These are phyloP conservation scores for Podiceps cristatus DNA, from an alignment of 2,113 vertebrate genomes.

Conservation along the genomic window DNA sequence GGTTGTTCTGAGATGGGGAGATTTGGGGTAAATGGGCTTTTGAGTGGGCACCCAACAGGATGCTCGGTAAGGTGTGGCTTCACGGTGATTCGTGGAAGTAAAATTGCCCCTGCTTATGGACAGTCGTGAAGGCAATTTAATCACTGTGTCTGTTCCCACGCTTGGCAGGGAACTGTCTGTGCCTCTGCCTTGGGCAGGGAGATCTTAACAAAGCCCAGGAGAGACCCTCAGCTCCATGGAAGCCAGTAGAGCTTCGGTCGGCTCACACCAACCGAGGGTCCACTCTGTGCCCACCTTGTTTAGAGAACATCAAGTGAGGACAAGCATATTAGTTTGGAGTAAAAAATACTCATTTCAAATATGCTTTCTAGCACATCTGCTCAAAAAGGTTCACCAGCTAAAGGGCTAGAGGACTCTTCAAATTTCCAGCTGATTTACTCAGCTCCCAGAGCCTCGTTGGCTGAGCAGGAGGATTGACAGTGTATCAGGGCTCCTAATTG, in stretches of 20 bases:
- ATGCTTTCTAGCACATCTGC: slow-evolving; percentile 42
- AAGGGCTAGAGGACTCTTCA: slow-evolving; percentile 54
- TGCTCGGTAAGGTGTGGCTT: not conserved
- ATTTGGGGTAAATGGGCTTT: not conserved
- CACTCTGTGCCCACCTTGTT: not conserved
- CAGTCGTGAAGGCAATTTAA: not conserved
- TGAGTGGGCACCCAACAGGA: fast-evolving
- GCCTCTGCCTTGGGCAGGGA: not conserved
- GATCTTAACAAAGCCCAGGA: not conserved
- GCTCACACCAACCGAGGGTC: not conserved
- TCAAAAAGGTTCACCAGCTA: slow-evolving; percentile 65
- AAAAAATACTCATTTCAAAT: not conserved
- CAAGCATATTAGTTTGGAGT: not conserved
- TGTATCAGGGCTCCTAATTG: slow-evolving; percentile 67
- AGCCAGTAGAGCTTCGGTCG: fast-evolving
- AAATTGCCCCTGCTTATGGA: not conserved
- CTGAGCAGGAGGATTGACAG: slow-evolving; percentile 66
- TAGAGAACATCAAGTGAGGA: not conserved
- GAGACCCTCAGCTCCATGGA: not conserved
- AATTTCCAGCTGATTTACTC: slow-evolving; percentile 58
- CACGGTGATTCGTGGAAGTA: not conserved
- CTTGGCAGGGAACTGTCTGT: not conserved
- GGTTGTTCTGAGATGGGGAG: not conserved
- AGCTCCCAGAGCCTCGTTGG: slow-evolving; percentile 27
- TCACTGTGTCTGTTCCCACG: not conserved